phyloP scores from a whole-genome alignment of 2,113 vertebrate species.

The Equus quagga region DNA sequence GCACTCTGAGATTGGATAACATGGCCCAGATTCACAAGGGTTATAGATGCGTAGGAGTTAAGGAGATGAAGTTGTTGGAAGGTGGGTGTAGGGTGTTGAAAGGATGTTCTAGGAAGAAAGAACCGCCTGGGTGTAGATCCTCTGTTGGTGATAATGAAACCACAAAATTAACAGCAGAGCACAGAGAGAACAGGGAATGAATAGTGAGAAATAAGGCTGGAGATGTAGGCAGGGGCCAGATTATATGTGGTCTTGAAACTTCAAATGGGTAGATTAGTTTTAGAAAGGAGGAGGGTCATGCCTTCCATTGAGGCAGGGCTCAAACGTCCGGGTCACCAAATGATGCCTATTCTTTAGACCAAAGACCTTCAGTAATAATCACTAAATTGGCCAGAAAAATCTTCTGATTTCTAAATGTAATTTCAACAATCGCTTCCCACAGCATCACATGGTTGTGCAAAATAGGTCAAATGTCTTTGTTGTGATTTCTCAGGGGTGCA shows the following conservation, averaged over 20 bases:
- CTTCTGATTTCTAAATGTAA: slow-evolving; percentile 20
- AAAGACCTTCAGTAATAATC: slow-evolving; percentile 5
- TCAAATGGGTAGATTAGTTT: background rate
- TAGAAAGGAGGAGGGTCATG: background rate
- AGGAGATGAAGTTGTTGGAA: background rate
- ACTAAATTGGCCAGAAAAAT: background rate
- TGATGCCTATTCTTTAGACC: background rate
- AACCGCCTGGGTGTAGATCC: background rate
- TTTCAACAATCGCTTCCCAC: background rate
- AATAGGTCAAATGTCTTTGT: background rate
- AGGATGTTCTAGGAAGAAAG: background rate
- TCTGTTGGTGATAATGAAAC: background rate
- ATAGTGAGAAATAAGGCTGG: background rate
- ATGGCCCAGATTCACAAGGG: background rate
- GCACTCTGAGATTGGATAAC: background rate
- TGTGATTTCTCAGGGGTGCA: background rate
- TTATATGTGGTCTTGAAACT: background rate
- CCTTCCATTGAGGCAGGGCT: background rate
- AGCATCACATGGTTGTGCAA: background rate
- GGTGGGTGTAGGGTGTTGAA: background rate
- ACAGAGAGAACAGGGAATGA: background rate
- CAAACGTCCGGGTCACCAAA: background rate
- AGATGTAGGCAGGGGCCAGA: background rate
- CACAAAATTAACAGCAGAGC: background rate
- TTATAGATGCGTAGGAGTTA: background rate